Base-by-base conservation (phyloP, 2,113 vertebrate genomes). In the Cynocephalus volans region DNA sequence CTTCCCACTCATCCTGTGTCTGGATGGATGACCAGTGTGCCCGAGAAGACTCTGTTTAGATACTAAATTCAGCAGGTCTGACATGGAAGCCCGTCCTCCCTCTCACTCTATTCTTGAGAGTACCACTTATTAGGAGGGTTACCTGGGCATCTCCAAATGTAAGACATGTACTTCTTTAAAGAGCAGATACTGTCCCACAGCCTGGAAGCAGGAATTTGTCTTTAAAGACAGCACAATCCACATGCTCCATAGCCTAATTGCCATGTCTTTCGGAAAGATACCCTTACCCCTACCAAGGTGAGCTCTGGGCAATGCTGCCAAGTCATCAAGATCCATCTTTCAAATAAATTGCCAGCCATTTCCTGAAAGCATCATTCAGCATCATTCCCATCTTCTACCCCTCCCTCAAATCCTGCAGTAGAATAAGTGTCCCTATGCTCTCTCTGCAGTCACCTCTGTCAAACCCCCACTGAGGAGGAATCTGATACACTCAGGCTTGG, bases 381-480 rank as follows among this genome's bases (percentile, higher is more conserved):
- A 89, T 41, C 73, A 69, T 73, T 79, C 19, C 28, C 65, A 36
- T 92, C 56, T 62, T 48, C 85, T 83, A 41, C 45, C n/a, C 33
- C 17, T 21, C 5, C 72, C 41, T 33, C 6, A 3, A 54, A 76
- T 60, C 70, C 58, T 41, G 41, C 41, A 67, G 33, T 8, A 96
- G 17, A 90, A 41, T 69, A 95, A 82, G n/a, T 77, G 41, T 45
- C 8, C 26, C n/a, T 76, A 75, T 0, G 9, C 28, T 90, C 24
- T 76, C 52, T 45, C n/a, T 82, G 79, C 0, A 69, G 15, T 91
- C 31, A 60, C 52, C 28, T 58, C 50, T 56, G 6, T 72, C 72
- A 93, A 92, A 95, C 45, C 33, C 62, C 65, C 28, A 19, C 14
- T 26, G 24, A 88, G 88, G 45, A 93, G 62, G 67, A n/a, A 85